phyloP scores from a whole-genome alignment of 2,888 invertebrate genomes.

The Tipula vernalis region DNA sequence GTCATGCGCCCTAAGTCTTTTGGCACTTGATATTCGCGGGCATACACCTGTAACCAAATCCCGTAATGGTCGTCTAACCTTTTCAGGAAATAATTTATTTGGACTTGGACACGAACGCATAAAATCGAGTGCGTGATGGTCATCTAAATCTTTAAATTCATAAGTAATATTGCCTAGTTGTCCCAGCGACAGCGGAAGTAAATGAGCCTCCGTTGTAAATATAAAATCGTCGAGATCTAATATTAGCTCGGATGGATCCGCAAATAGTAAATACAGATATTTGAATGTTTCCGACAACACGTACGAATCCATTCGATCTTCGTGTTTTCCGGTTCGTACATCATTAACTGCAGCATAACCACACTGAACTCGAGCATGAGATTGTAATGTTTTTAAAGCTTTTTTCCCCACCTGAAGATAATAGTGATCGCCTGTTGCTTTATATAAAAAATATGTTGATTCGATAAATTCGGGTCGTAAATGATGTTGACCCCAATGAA shows the following conservation, averaged over 20 bases:
- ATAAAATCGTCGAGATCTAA: conserved; percentile 77
- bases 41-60: conserved; percentile 76
- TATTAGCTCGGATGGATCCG: conserved; percentile 71
- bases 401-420: conserved; percentile 76
- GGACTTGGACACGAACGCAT: conserved; percentile 73
- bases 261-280: conserved; percentile 87
- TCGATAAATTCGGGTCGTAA: conserved; percentile 94
- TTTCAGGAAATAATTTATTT: conserved; percentile 67
- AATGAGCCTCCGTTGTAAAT: conserved; percentile 90
- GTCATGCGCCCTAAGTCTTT: conserved; percentile 54
- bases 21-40: conserved; percentile 46
- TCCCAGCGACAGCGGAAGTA: conserved; percentile 76
- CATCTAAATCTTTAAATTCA: conserved; percentile 39
- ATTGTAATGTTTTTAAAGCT: conserved; percentile 78
- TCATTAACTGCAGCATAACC: conserved; percentile 97
- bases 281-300: conserved; percentile 97
- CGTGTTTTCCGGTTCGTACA: conserved; percentile 77
- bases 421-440: conserved; percentile 90
- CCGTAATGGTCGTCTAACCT: conserved; percentile 68
- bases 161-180: conserved; percentile 44
- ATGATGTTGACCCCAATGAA: conserved; percentile 98
- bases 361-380: conserved; percentile 84
- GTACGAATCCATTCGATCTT: conserved; percentile 97
- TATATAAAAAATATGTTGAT: conserved; percentile 93
- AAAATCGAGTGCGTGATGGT: conserved; percentile 40